A percentile compares a stretch with the other conserved stretches of the same genome.
Evolutionary conservation across 2,888 invertebrate species (phyloP).

Genomic region (Callosobruchus maculatus): DNA sequence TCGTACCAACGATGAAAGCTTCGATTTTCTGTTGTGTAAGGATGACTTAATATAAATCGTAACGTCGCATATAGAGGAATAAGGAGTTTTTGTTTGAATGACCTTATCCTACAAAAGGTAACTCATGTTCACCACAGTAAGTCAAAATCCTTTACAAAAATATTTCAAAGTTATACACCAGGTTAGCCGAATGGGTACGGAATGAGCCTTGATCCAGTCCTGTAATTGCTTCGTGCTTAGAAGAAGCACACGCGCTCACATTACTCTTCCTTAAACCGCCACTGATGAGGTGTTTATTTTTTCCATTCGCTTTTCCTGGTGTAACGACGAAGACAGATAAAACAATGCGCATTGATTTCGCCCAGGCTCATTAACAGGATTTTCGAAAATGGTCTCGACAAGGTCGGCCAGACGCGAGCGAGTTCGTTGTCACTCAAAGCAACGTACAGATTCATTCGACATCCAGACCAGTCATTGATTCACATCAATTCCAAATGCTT

Average conservation of each 20-base stretch:
- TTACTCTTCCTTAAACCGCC: not conserved
- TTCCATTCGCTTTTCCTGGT: constrained; percentile 4
- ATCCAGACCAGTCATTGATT: too few species aligned
- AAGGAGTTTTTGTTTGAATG: too few species aligned
- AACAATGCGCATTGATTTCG: constrained; percentile 23
- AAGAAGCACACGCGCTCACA: not conserved
- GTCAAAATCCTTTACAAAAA: too few species aligned
- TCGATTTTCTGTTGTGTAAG: too few species aligned
- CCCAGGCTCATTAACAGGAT: constrained; percentile 19
- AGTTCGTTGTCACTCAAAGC: constrained; percentile 16
- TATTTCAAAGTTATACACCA: too few species aligned
- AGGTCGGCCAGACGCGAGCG: constrained; percentile 11
- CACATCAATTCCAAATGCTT: too few species aligned
- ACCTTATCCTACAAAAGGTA: too few species aligned
- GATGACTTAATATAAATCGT: too few species aligned
- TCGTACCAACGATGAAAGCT: too few species aligned
- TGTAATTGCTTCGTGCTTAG: not conserved
- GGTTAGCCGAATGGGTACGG: not conserved
- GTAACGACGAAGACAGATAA: constrained; percentile 1
- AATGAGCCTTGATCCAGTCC: not conserved
- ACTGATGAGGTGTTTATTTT: constrained; percentile 2
- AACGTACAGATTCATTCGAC: too few species aligned
- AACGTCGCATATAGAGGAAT: too few species aligned
- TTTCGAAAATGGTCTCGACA: constrained; percentile 21
- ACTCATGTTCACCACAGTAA: too few species aligned